Base-by-base conservation (phyloP, 37 sponge, comb jelly and placozoan species). In the Eunapius fragilis region DNA sequence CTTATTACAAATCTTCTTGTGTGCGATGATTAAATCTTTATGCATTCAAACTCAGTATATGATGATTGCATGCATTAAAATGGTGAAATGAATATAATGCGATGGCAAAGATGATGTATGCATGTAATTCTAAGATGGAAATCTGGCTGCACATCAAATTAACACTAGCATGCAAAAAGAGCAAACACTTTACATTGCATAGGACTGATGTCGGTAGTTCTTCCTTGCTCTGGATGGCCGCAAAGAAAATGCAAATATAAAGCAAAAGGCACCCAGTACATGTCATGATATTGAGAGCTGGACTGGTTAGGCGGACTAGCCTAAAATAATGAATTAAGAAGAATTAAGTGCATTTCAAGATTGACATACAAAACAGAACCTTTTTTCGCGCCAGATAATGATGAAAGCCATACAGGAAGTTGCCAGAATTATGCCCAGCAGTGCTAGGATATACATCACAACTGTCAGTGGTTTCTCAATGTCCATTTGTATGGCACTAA, bases 241-340 rank as follows among this genome's bases (percentile, higher is more conserved):
- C 33, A 36, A 75, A 75, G 23, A 37, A 33, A 5, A 31, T 36
- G 19, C 35, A 75, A 25, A 75, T 75, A 25, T 75, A 75, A 23
- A 75, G 75, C 75, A 75, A 23, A 25, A 31, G 14, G 34, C 35
- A 33, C 19, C 75, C 75, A 75, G 25, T 22, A 75, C 75, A 75
- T 23, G 35, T 75, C 10, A 75, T 75, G 12, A 37, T 23, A 31
- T 17, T 75, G 3, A 75, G 75, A 36, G 33, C 35, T 33, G 75
- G 75, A 75, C 75, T 75, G 24, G 75, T 75, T 33, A 75, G 75
- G 23, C 75, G 75, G 23, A 75, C 35, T 34, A 75, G 75, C 36
- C 75, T 75, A 11, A 13, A 58, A 0, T 13, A 17, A 58, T 0
- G 22, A 0, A 10, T 58, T 17, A 3, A 13, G 31, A 72, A 32